Base-by-base conservation (phyloP, 2,113 vertebrate species). In the Dolichotis patagonum region DNA sequence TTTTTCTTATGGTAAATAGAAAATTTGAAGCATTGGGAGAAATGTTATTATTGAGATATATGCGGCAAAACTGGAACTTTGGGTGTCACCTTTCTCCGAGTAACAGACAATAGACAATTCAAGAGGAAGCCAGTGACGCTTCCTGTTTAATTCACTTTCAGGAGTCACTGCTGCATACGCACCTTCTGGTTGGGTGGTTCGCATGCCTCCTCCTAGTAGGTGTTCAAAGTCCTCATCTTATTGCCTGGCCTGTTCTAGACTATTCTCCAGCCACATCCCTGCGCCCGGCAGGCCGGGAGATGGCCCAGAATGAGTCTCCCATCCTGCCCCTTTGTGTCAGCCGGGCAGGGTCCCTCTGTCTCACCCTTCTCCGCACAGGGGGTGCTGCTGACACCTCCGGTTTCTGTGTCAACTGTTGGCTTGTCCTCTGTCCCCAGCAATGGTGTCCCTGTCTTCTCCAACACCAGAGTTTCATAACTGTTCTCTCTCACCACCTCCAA, bases 141-240 rank as follows among this genome's bases (percentile, higher is more conserved):
- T 82, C 63, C 11, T 17, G 9, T 20, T 41, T 49, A 26, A 52
- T 69, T 82, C n/a, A 22, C 1, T 5, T 1, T 32, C 81, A 24
- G 8, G 1, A 12, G 35, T 35, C 16, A 35, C 60, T 46, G 20
- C 1, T 22, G 52, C 26, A 12, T 1, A 1, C 24, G 20, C 16
- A 9, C 17, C 1, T 0, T 28, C 32, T 26, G n/a, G 41, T 35
- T 30, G 46, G 38, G 24, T 26, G 65, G 26, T 26, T 24, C 28
- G 0, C 0, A 16, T 4, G 3, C 22, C 0, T 19, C 17, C 54
- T 80, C 12, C 60, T 41, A 0, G 0, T 1, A 8, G 12, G 43
- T 38, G 9, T 11, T 32, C 13, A 7, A 58, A 35, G 32, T 6
- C 46, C 71, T 35, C n/a, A 1, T 0, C 3, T 2, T 10, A 78